Base-by-base conservation (phyloP, 2,888 invertebrate species). In the Blomia tropicalis region DNA sequence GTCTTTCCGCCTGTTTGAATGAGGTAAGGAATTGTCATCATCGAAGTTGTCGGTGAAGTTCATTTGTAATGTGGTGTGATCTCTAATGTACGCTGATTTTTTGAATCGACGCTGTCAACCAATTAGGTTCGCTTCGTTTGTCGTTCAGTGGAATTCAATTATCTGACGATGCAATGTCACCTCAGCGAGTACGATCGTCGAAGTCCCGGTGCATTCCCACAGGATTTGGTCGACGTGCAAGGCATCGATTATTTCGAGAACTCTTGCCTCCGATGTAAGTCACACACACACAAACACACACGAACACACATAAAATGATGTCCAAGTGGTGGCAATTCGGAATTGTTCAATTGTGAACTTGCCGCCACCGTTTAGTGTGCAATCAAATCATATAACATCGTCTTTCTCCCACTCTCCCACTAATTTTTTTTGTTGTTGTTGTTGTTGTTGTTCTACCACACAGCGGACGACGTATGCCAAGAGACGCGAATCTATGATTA, bases 81-180 rank as follows among this genome's bases (percentile, higher is more conserved):
- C 0, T 19, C 11, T 11, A 25, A n/a, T 61, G 51, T 17, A n/a
- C 22, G 29, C 14, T 7, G 14, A 2, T 17, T 5, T 51, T 14
- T n/a, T 5, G 2, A 23, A 22, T 2, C 29, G 31, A 29, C 27
- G 25, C 11, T 29, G 2, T 30, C 29, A 7, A 32, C 25, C 1
- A 43, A 43, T 32, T 75, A 84, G 82, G 86, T 87, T 74, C 85
- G 89, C 60, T 91, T 91, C 75, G 83, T 84, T 17, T 92, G 91
- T 72, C 83, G 91, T 7, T 90, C 90, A 0, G 86, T 86, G 43
- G 90, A 91, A 74, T 92, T 91, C 75, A 90, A 91, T 75, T 91
- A 91, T 76, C 85, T 87, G 65, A 88, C 87, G 64, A 82, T 91
- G 74, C 84, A 90, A 71, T 92, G 91, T 71, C 85, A 89, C 67